phyloP scores from a whole-genome alignment of 2,888 invertebrate species.

The Meteorus cinctellus region DNA sequence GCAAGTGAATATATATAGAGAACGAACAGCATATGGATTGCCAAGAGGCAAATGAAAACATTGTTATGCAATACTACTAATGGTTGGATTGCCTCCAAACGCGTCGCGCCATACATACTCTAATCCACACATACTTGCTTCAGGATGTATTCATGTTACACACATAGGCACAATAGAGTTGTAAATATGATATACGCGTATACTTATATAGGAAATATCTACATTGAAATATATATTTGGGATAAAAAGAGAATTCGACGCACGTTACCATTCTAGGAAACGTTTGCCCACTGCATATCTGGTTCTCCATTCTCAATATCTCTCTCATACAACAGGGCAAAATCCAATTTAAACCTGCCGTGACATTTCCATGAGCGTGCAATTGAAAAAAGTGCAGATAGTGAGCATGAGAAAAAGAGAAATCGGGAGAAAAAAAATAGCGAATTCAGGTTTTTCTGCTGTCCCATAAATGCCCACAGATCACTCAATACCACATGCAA shows the following conservation, averaged over 20 bases:
- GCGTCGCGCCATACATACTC: no score
- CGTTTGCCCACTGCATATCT: neutral
- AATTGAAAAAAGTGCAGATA: slow-evolving; percentile 31
- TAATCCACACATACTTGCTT: no score
- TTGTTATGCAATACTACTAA: slow-evolving; percentile 6
- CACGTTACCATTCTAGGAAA: slow-evolving; percentile 29
- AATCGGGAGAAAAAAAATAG: slow-evolving; percentile 10
- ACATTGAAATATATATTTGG: neutral
- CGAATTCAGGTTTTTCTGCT: slow-evolving; percentile 6
- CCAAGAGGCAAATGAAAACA: neutral
- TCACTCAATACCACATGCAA: slow-evolving; percentile 24
- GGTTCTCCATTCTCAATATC: neutral
- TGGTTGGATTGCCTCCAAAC: neutral
- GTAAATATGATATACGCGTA: neutral
- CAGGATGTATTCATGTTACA: neutral
- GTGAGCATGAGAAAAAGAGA: slow-evolving; percentile 7
- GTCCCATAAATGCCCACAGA: slow-evolving; percentile 24
- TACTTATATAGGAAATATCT: neutral
- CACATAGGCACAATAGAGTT: no score
- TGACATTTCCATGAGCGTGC: slow-evolving; percentile 42
- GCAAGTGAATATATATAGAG: no score
- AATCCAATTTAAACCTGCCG: slow-evolving; percentile 39
- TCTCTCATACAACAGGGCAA: slow-evolving; percentile 16
- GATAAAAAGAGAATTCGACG: slow-evolving; percentile 15
- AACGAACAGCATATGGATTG: neutral